A percentile compares a stretch with the other conserved stretches of the same genome.
phyloP scores from a whole-genome alignment of 2,113 vertebrate genomes.

The Cardinalis cardinalis region DNA sequence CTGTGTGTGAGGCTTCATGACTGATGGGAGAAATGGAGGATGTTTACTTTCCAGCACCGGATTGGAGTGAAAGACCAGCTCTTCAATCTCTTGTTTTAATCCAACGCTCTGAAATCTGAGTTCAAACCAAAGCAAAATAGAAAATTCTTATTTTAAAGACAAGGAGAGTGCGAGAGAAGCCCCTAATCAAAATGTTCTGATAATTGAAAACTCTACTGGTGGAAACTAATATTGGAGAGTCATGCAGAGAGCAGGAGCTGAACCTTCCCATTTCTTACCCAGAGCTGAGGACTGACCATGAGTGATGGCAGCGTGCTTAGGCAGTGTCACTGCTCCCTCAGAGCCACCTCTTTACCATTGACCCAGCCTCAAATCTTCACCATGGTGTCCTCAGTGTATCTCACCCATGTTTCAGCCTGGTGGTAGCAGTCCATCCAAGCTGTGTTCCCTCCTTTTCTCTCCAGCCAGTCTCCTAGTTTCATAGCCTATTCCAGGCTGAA shows the following conservation, averaged over 20 bases:
- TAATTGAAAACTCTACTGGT: not conserved
- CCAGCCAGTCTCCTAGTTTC: conserved; percentile 44
- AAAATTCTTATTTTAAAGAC: not conserved
- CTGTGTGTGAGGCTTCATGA: not conserved
- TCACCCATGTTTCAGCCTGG: not conserved
- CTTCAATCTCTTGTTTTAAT: not conserved
- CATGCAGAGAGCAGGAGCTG: not conserved
- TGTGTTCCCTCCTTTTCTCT: not conserved
- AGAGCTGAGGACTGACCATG: not conserved
- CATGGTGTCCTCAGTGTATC: not conserved
- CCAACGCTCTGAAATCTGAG: not conserved
- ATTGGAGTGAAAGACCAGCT: not conserved
- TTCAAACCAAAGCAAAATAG: not conserved
- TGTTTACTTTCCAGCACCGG: not conserved
- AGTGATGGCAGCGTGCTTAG: accelerated
- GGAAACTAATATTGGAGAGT: not conserved
- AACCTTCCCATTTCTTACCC: not conserved
- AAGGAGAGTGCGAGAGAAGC: not conserved
- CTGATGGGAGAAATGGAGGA: not conserved
- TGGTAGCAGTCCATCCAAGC: not conserved
- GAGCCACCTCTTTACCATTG: not conserved
- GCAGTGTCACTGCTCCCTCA: not conserved
- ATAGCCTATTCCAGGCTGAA: conserved; percentile 38
- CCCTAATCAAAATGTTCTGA: not conserved
- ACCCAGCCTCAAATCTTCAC: not conserved